Percentiles rank a stretch among this genome's conserved stretches.
Conservation (phyloP, 37 sponge, comb jelly and placozoan species). For the Dysidea cf. avara region DNA sequence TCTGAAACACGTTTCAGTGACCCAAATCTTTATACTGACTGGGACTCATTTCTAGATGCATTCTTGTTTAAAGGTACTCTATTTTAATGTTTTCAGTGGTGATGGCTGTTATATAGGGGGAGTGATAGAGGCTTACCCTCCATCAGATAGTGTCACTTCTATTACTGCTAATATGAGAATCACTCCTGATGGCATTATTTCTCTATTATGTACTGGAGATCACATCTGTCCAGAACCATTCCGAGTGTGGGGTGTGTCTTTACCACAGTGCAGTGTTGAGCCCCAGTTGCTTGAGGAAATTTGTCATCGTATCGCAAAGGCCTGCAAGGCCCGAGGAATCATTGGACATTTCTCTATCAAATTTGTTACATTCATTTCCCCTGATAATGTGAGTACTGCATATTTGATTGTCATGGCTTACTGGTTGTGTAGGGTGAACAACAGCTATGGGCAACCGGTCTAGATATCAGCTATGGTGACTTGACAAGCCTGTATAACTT, state of each 20-base stretch:
- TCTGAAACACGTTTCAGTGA: conserved; percentile 27
- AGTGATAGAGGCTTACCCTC: conserved; percentile 87
- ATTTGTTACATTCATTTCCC: conserved; percentile 85
- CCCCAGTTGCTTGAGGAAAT: conserved; percentile 38
- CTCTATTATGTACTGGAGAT: conserved; percentile 69
- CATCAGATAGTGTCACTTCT: conserved; percentile 80
- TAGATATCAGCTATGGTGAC: conserved; percentile 79
- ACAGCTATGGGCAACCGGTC: conserved; percentile 81
- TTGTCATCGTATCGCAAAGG: conserved; percentile 31
- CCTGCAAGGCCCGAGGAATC: conserved; percentile 66
- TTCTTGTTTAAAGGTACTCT: conserved; percentile 23
- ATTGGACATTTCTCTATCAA: conserved; percentile 85
- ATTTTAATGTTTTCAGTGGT: not conserved
- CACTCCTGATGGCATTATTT: conserved; percentile 70
- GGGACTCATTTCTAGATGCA: conserved; percentile 37
- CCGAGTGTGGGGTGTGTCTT: conserved; percentile 84
- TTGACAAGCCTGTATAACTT: conserved; percentile 55
- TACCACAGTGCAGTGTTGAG: conserved; percentile 85
- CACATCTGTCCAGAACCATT: conserved; percentile 76
- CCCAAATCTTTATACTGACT: conserved; percentile 29
- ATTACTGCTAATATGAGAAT: conserved; percentile 84
- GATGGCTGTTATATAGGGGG: conserved; percentile 39
- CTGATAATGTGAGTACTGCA: conserved; percentile 12
- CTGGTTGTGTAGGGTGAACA: conserved; percentile 55
- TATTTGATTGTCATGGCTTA: not conserved